Evolutionary conservation across 2,888 invertebrate species (phyloP).

Genomic region (Rhabditophanes sp.): DNA sequence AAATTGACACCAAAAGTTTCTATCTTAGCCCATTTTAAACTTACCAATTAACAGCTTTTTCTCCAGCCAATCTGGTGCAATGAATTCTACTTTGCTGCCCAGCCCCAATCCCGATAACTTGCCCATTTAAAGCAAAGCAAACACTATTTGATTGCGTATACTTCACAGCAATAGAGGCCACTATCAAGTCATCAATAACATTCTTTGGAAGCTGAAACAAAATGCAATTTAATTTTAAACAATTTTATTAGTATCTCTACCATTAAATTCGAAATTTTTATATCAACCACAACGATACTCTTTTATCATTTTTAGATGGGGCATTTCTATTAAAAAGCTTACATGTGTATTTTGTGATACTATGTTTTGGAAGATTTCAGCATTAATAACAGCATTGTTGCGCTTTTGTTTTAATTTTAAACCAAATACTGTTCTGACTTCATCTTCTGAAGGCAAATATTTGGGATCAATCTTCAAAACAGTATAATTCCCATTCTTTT

Average conservation of each 20-base stretch:
- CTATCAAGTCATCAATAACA: slow-evolving; percentile 73
- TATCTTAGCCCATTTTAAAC: slow-evolving; percentile 10
- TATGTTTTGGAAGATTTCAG: slow-evolving; percentile 62
- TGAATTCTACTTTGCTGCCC: slow-evolving; percentile 96
- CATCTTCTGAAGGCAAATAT: slow-evolving; percentile 65
- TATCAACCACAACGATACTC: too few species aligned
- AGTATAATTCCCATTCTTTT: slow-evolving; percentile 82
- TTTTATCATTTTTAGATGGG: slow-evolving; percentile 3
- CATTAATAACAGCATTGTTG: slow-evolving; percentile 69
- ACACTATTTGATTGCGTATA: slow-evolving; percentile 98
- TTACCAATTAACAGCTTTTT: slow-evolving; percentile 86
- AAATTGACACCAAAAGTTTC: neutral
- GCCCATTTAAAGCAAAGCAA: slow-evolving; percentile 78
- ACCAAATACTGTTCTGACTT: slow-evolving; percentile 69
- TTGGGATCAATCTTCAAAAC: slow-evolving; percentile 72
- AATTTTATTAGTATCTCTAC: neutral
- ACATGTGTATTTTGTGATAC: slow-evolving; percentile 58
- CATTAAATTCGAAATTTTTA: slow-evolving; percentile 5
- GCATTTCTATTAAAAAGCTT: slow-evolving; percentile 10
- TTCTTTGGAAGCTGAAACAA: slow-evolving; percentile 54
- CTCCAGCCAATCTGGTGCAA: slow-evolving; percentile 86
- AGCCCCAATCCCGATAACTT: slow-evolving; percentile 80
- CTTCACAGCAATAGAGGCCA: slow-evolving; percentile 86
- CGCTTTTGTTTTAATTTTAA: slow-evolving; percentile 69
- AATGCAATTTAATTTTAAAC: slow-evolving; percentile 1